Evolutionary conservation across 2,113 vertebrate species (phyloP).

Genomic region (Micronycteris hirsuta): DNA sequence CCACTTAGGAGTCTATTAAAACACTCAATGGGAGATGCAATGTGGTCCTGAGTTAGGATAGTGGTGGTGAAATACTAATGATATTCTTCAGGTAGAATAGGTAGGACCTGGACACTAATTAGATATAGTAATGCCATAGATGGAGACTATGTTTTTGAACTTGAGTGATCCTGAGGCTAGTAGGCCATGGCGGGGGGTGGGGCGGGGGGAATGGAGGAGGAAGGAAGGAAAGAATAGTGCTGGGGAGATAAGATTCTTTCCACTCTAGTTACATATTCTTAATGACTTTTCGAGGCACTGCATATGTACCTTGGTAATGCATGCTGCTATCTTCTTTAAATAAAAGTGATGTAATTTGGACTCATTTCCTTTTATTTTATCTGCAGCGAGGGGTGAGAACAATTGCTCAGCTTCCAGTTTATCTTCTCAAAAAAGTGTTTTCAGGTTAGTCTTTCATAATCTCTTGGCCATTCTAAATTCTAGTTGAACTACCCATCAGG

Average conservation of each 20-base stretch:
- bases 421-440: not conserved
- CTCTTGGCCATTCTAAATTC: not conserved
- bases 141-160: not conserved
- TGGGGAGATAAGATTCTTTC: not conserved
- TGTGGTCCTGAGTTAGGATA: not conserved
- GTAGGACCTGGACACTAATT: not conserved
- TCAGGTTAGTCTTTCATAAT: not conserved
- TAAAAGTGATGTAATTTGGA: conserved; percentile 18
- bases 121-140: not conserved
- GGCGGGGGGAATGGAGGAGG: not conserved
- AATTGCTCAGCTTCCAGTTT: not conserved
- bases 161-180: not conserved
- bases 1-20: not conserved
- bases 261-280: not conserved
- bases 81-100: not conserved
- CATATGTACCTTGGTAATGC: not conserved
- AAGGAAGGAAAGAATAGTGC: not conserved
- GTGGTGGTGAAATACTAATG: not conserved
- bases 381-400: not conserved
- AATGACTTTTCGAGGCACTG: not conserved
- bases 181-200: not conserved
- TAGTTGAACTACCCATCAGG: not conserved
- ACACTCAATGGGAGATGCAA: not conserved
- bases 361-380: conserved; percentile 40
- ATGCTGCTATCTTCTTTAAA: not conserved